Percentiles rank a stretch among this genome's conserved stretches.
Conservation (phyloP, 2,113 vertebrate species). For the Furnarius figulus region DNA sequence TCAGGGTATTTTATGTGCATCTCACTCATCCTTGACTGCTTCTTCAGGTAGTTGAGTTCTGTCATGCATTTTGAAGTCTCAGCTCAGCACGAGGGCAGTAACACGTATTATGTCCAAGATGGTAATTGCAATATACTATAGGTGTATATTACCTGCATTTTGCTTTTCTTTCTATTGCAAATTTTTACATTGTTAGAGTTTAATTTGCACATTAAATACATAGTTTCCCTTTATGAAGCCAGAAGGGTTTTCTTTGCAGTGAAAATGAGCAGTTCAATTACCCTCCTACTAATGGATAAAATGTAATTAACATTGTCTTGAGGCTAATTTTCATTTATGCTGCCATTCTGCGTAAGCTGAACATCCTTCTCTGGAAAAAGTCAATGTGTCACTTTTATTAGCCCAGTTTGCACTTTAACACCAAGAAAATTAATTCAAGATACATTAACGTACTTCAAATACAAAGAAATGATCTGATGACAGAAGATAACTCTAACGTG, state of each 20-base stretch:
- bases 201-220: slow-evolving; percentile 68
- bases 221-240: slow-evolving; percentile 69
- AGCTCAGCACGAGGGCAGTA: neutral
- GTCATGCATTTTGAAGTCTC: neutral
- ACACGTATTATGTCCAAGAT: neutral
- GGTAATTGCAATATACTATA: neutral
- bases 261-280: slow-evolving; percentile 73
- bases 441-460: slow-evolving; percentile 53
- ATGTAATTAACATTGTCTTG: slow-evolving; percentile 78
- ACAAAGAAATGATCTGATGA: slow-evolving; percentile 6
- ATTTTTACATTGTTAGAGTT: slow-evolving; percentile 28
- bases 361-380: slow-evolving; percentile 74
- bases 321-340: slow-evolving; percentile 76
- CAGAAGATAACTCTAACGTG: neutral
- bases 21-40: neutral
- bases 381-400: slow-evolving; percentile 80
- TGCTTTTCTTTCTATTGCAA: neutral
- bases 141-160: neutral
- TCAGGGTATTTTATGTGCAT: neutral
- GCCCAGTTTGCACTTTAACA: slow-evolving; percentile 75
- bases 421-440: slow-evolving; percentile 73
- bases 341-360: slow-evolving; percentile 56
- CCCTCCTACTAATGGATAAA: slow-evolving; percentile 75
- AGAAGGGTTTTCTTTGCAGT: slow-evolving; percentile 70
- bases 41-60: neutral